Evolutionary conservation across 2,888 invertebrate genomes (phyloP), one percentile per base, ranked within the genome.

Genomic region (Drosophila demipolita): DNA sequence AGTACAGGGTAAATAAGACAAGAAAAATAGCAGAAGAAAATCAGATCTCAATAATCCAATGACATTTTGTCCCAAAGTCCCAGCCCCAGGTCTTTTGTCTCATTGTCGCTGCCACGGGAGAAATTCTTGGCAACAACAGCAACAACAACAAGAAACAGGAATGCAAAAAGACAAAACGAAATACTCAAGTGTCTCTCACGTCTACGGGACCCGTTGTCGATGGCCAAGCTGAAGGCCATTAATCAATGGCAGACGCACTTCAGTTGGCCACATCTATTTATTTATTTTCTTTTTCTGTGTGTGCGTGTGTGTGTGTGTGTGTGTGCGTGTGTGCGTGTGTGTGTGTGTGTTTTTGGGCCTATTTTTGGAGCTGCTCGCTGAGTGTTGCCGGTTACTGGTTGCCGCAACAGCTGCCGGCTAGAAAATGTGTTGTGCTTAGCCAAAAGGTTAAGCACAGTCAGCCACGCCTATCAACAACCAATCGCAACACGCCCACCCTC

Each of bases 161-260:
- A 52, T 26, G 12, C 35, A n/a, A 50, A 50, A 40, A 66, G 38
- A 49, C 54, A 65, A 40, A 53, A n/a, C 35, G 42, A 35, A 11
- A 42, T 32, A 3, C 38, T 40, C 38, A 6, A 17, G 20, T 52
- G 52, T 33, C 40, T 40, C n/a, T 9, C 57, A 29, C 45, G 48
- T 61, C 53, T 45, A n/a, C 60, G 42, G 23, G 33, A 29, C 50
- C 40, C 60, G 65, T 23, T 42, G 57, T 70, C 86, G 77, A 80
- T 82, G 80, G 77, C 66, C 69, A 66, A 38, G 38, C 55, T 36
- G n/a, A 38, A 32, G 59, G 84, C 72, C 88, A 91, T 91, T 91
- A 91, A 91, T 91, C 91, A 91, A 87, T 89, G 90, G 75, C 84
- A 81, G 78, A 78, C 74, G 78, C 71, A 75, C 71, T 78, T 73